These are phyloP conservation scores for Drosophila sordidapex DNA, from an alignment of 2,888 invertebrate species.

Conservation along the genomic window DNA sequence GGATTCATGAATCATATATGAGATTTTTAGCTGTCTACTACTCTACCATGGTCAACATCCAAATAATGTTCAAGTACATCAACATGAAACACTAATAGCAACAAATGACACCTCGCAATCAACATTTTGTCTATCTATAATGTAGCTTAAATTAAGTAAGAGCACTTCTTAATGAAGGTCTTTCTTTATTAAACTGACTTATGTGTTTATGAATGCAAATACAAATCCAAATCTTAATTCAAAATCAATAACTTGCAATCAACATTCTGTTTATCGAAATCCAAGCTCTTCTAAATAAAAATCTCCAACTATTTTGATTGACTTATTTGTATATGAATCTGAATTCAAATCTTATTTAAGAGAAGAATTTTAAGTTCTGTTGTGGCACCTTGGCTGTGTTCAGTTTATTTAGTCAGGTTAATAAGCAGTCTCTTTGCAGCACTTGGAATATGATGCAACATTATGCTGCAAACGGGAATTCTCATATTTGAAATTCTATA, in stretches of 20 bases:
- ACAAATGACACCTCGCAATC: background rate
- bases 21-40: conserved; percentile 5
- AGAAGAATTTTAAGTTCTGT: background rate
- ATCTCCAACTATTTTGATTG: too few species aligned
- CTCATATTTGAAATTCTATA: conserved; percentile 5
- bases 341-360: background rate
- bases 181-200: background rate
- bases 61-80: background rate
- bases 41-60: background rate
- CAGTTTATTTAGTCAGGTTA: background rate
- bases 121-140: background rate
- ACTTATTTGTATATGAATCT: background rate
- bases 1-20: conserved; percentile 38
- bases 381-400: background rate
- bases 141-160: background rate
- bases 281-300: background rate
- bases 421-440: background rate
- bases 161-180: background rate
- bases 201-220: background rate
- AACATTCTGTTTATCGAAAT: background rate
- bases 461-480: background rate
- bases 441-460: background rate
- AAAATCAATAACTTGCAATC: background rate
- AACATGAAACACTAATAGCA: background rate
- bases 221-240: background rate